phyloP scores from a whole-genome alignment of 2,113 vertebrate genomes.

The Saccopteryx bilineata region DNA sequence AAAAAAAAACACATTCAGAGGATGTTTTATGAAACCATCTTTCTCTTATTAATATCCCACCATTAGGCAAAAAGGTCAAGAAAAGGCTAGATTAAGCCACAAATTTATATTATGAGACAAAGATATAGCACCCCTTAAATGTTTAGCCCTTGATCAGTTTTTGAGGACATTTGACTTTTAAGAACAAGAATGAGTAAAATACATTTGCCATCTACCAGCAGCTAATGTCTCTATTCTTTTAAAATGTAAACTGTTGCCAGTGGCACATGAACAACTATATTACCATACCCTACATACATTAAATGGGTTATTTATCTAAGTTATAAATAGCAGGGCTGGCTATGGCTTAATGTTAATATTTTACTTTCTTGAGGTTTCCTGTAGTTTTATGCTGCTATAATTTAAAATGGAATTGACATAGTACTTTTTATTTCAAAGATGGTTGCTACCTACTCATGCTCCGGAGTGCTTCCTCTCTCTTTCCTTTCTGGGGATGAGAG shows the following conservation, averaged over 20 bases:
- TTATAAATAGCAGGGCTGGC: constrained; percentile 50
- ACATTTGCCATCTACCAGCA: neutral
- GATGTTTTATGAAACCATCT: constrained; percentile 69
- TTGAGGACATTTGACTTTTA: constrained; percentile 47
- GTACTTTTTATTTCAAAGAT: constrained; percentile 38
- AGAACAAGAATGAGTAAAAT: constrained; percentile 21
- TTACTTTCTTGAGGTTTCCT: constrained; percentile 59
- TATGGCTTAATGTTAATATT: constrained; percentile 49
- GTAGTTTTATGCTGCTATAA: constrained; percentile 29
- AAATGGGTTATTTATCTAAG: constrained; percentile 63
- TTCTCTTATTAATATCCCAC: constrained; percentile 72
- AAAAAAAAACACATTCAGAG: constrained; percentile 65
- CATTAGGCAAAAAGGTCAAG: constrained; percentile 70
- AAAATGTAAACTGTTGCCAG: constrained; percentile 51
- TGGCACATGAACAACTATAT: neutral
- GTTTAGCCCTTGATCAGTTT: constrained; percentile 51
- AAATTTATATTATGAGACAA: constrained; percentile 69
- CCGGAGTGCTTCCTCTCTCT: neutral
- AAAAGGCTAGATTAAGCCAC: constrained; percentile 51
- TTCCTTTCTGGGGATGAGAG: constrained; percentile 21
- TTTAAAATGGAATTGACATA: neutral
- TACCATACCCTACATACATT: constrained; percentile 27
- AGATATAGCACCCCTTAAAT: constrained; percentile 10
- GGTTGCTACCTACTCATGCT: neutral
- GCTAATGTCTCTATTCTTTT: constrained; percentile 32